A percentile compares a stretch with the other conserved stretches of the same genome.
Evolutionary conservation across 2,113 vertebrate species (phyloP).

Genomic region (zebrafish (Danio rerio)): DNA sequence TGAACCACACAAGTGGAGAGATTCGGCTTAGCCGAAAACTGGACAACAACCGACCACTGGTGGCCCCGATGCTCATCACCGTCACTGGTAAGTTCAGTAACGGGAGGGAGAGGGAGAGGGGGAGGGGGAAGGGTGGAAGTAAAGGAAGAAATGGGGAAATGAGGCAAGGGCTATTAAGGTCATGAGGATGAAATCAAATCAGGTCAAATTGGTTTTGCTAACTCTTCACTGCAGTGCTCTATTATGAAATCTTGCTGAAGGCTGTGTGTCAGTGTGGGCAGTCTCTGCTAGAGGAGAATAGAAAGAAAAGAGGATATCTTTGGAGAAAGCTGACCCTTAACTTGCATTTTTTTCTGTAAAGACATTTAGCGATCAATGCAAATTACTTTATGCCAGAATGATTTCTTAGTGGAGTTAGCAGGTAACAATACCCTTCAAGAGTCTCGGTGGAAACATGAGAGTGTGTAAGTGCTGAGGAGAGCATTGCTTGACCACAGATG

Average conservation of each 20-base stretch:
- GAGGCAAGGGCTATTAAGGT: constrained; percentile 37
- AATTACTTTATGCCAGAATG: constrained; percentile 53
- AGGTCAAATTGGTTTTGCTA: constrained; percentile 44
- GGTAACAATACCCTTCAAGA: constrained; percentile 49
- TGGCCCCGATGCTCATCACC: constrained; percentile 95
- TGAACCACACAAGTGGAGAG: constrained; percentile 96
- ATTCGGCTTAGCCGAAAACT: constrained; percentile 94
- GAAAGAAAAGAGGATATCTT: constrained; percentile 10
- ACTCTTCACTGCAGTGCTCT: constrained; percentile 12
- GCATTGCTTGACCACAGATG: background rate
- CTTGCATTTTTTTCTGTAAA: constrained; percentile 34
- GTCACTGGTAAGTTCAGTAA: constrained; percentile 89
- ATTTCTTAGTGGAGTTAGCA: constrained; percentile 45
- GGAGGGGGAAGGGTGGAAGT: background rate
- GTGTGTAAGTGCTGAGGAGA: constrained; percentile 14
- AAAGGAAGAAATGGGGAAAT: constrained; percentile 32
- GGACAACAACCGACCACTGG: constrained; percentile 96
- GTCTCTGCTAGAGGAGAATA: background rate
- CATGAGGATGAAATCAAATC: constrained; percentile 42
- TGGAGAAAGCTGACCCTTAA: constrained; percentile 53
- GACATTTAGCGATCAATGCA: constrained; percentile 47
- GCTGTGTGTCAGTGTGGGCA: constrained; percentile 27
- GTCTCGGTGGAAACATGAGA: constrained; percentile 28
- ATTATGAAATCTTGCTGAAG: constrained; percentile 40
- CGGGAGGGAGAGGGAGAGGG: constrained; percentile 17